phyloP scores from a whole-genome alignment of 1,140 invertebrate species.

The Eulimnadia texana region DNA sequence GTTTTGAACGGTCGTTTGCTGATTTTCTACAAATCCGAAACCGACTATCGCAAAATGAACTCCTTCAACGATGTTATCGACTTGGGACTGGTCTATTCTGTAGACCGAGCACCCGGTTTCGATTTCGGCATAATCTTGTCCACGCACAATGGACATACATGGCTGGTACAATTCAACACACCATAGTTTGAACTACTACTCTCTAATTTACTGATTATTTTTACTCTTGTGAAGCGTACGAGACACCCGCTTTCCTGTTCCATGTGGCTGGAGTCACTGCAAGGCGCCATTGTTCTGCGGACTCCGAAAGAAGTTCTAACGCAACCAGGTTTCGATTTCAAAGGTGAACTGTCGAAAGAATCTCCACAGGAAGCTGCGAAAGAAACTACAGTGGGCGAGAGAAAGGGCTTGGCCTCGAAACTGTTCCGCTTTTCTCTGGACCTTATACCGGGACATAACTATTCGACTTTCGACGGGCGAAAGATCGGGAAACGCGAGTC shows the following conservation, averaged over 20 bases:
- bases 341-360: background rate
- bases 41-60: constrained; percentile 35
- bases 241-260: constrained; percentile 1
- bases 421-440: background rate
- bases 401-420: background rate
- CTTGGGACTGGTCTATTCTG: constrained; percentile 27
- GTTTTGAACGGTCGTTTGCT: constrained; percentile 37
- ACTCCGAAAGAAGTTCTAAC: background rate
- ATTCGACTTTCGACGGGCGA: background rate
- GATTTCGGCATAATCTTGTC: constrained; percentile 10
- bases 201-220: background rate
- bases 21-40: constrained; percentile 35
- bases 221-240: background rate
- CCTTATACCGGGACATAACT: constrained; percentile 8
- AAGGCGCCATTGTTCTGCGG: background rate
- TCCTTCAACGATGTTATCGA: constrained; percentile 37
- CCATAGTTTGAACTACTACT: background rate
- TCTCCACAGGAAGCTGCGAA: background rate
- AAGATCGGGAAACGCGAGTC: background rate
- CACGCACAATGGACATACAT: constrained; percentile 7
- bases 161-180: background rate
- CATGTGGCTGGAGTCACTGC: background rate
- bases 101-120: background rate
- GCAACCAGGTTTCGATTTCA: background rate
- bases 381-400: background rate